Evolutionary conservation across 23 tunicate species (phyloP), one percentile per base, ranked within the genome.

Genomic region (Clavelina lepadiformis): DNA sequence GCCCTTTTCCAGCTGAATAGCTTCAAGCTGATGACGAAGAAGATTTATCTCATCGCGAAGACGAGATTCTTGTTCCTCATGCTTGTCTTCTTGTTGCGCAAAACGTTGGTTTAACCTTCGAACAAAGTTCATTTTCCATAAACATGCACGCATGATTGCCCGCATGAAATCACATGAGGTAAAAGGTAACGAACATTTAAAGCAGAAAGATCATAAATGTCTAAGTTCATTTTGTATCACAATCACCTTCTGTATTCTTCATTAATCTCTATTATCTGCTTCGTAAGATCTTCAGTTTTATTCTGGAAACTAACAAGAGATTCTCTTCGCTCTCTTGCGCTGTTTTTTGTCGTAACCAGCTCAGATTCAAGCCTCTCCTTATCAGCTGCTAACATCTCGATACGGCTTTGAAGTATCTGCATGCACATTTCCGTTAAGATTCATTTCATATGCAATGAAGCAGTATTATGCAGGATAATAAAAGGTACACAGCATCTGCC

Each of bases 181-280:
- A n/a, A n/a, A n/a, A n/a, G n/a, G n/a, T n/a, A n/a, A n/a, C n/a
- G n/a, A n/a, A n/a, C n/a, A n/a, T n/a, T n/a, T n/a, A n/a, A n/a
- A n/a, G n/a, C n/a, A n/a, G n/a, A n/a, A n/a, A n/a, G n/a, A 41
- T 41, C 11, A 41, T 8, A 41, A 41, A 41, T 8, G 15, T 8
- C 49, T 41, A 41, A 8, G 11, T 41, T 11, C 49, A 41, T 41
- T 11, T 41, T 15, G 11, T 41, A 15, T 15, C 11, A 41, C 3
- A 32, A 15, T 21, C 53, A 82, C 89, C 77, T 82, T 65, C 89
- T 55, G 44, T 82, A 82, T 82, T 82, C 78, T 56, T 82, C 89
- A 76, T 82, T 82, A 25, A 80, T 82, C 44, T 82, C 89, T 37
- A 82, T 52, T 29, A 82, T 31, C 55, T 82, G 80, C 58, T 65